Base-by-base conservation (phyloP, 2,797 vertebrate genomes). In the Anguilla pacifica region DNA sequence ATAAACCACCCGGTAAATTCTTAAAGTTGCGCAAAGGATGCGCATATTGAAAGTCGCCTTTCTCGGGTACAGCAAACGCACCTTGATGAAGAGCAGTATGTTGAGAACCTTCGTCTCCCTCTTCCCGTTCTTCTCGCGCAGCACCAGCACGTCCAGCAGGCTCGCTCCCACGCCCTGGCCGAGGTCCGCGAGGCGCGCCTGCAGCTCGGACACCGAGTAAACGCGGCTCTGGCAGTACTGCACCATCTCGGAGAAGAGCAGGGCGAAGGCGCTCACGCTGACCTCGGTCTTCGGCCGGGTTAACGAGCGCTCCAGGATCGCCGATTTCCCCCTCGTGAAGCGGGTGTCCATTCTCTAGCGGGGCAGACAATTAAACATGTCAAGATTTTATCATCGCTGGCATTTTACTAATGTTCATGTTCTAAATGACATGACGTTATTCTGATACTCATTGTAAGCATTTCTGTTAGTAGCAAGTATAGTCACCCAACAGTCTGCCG, bases 201-300 rank as follows among this genome's bases (percentile, higher is more conserved):
- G 98, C 35, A 99, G 97, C 95, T 98, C 98, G 0, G 97, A 96
- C 90, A 99, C 98, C 0, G 98, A 99, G 95, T 98, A 98, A 5
- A 99, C 98, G 0, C 98, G 97, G 92, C 97, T 97, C 96, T 99
- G 98, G 87, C 98, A 99, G 94, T 99, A 99, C 95, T 99, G 98
- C 0, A 99, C 98, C 94, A 99, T 97, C 95, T 99, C 98, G 0
- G 98, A 99, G 96, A 99, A 99, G 6, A 99, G 96, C 25, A 99
- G 95, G 0, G 98, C 97, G 57, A 99, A 99, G 9, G 97, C 97
- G 22, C 98, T 97, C 83, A 98, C 93, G 39, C 96, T 97, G 43
- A 99, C 97, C 90, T 98, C 98, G 0, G 96, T 96, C 92, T 98
- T 98, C 0, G 97, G 97, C 6, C 98, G 95, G 3, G 95, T 96